phyloP scores from a whole-genome alignment of 1,140 invertebrate genomes.

The Hypsibius dujardini region DNA sequence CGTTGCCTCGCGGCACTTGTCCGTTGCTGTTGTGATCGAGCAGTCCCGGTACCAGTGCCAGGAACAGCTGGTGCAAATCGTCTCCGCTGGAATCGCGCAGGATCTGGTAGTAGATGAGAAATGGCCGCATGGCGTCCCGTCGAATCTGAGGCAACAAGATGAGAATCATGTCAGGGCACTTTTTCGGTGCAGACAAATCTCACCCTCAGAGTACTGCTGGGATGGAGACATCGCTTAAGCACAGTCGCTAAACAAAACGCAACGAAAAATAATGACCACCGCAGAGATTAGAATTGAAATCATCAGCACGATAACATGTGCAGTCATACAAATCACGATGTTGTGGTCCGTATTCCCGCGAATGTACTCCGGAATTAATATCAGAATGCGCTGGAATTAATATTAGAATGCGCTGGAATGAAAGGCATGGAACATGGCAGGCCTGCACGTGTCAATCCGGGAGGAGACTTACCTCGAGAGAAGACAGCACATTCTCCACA shows the following conservation, averaged over 20 bases:
- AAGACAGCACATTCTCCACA: neutral
- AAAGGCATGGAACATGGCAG: too few relatives aligned
- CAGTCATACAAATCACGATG: neutral
- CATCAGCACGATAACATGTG: neutral
- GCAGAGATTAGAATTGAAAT: too few relatives aligned
- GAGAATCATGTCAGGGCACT: neutral
- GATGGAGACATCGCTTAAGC: constrained; percentile 13
- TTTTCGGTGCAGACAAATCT: neutral
- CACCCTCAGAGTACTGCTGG: constrained; percentile 1
- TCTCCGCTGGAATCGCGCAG: neutral
- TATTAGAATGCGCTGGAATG: neutral
- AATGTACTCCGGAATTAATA: neutral
- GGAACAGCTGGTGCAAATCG: neutral
- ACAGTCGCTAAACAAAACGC: neutral
- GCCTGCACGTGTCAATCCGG: neutral
- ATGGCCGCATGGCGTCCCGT: constrained; percentile 8
- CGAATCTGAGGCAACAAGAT: neutral
- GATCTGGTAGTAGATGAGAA: constrained; percentile 13
- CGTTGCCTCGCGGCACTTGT: neutral
- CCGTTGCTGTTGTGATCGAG: neutral
- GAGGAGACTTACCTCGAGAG: constrained; percentile 3
- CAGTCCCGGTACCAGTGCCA: neutral
- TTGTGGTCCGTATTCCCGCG: neutral
- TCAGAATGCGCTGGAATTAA: neutral
- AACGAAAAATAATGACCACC: neutral